Evolutionary conservation across 2,888 invertebrate species (phyloP), one percentile per base, ranked within the genome.

Genomic region (Meloe dianella): DNA sequence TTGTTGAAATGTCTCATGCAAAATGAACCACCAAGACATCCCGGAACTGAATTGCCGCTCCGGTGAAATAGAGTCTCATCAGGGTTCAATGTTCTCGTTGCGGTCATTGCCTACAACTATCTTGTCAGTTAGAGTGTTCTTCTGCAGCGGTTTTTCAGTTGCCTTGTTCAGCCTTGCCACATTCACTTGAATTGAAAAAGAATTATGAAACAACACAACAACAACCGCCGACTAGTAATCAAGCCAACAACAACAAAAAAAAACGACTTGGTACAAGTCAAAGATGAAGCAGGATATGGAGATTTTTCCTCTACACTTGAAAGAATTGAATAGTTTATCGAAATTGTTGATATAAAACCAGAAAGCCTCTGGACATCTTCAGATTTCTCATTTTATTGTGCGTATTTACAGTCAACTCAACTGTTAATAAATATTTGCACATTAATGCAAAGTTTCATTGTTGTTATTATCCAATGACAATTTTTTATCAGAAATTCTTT

Each of bases 21-120:
- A 22, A 51, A 22, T 4, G 24, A 22, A 12, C 10, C 5, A 69
- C 67, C 64, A 69, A 64, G 57, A 65, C 64, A 78, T 77, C 78
- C 78, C 78, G 78, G 77, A 78, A 78, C 77, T 77, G 71, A 78
- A 68, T 77, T 76, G 78, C 77, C 78, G 78, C 79, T 78, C 77
- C 77, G 79, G 79, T 79, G 81, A 78, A 78, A 78, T 77, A 75
- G 76, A 77, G 78, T 73, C 75, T 73, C 73, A 76, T 24, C 47
- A 20, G 30, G 76, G 80, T 80, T 78, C 80, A 81, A 80, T 73
- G 80, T 75, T 78, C 80, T 73, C 71, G 71, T 68, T 72, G 73
- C 80, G 81, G 81, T 82, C 81, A 80, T 80, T 81, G 81, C 79
- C 79, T 81, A 79, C 57, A 30, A 30, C 70, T 79, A 78, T 79